These are phyloP conservation scores for Aptenodytes patagonicus DNA, from an alignment of 2,113 vertebrate species.

Conservation along the genomic window DNA sequence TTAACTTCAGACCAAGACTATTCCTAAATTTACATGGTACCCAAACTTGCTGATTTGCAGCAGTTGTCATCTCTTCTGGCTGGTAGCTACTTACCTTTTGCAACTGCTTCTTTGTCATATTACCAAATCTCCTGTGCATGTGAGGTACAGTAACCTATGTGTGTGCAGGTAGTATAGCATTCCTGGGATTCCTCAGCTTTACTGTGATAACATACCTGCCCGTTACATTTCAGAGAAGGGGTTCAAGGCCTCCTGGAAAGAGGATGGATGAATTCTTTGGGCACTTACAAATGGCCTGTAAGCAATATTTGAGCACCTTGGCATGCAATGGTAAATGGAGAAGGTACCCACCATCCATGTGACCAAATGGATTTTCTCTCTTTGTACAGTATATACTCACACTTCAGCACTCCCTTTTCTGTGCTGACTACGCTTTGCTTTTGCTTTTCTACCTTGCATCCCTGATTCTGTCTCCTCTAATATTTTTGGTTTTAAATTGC, in stretches of 20 bases:
- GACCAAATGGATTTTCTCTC: not conserved
- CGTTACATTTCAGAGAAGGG: not conserved
- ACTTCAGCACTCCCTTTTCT: not conserved
- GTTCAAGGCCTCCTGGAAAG: not conserved
- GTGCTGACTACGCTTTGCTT: not conserved
- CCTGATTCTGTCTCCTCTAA: not conserved
- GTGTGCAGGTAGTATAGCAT: not conserved
- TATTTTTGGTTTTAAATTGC: not conserved
- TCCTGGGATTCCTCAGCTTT: not conserved
- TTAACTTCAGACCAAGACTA: not conserved
- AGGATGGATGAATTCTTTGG: not conserved
- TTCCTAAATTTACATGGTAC: not conserved
- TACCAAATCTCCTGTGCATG: not conserved
- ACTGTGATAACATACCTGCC: rapidly evolving
- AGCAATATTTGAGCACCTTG: not conserved
- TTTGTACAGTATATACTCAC: not conserved
- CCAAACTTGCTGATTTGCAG: not conserved
- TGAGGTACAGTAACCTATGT: rapidly evolving
- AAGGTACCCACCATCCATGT: not conserved
- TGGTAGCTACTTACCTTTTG: not conserved
- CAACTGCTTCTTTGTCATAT: not conserved
- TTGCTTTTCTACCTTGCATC: not conserved
- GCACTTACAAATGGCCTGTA: not conserved
- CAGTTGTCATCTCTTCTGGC: not conserved
- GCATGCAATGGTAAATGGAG: too few species aligned